Conservation (phyloP, 2,888 invertebrate genomes). For the Thymelicus lineola region DNA sequence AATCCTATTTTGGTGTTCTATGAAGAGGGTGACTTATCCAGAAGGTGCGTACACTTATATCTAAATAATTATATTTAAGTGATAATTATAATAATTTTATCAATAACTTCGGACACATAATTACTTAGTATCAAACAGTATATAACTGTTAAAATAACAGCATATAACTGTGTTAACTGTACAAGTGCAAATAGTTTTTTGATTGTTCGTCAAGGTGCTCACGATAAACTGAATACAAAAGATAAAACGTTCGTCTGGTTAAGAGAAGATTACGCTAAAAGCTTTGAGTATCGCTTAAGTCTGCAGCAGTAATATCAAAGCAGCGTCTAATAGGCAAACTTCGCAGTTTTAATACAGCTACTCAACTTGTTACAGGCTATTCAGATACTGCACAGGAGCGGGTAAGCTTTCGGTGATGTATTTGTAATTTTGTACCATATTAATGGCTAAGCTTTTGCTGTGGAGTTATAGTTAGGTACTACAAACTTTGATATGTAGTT, state of each 20-base stretch:
- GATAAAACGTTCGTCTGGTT: conserved; percentile 23
- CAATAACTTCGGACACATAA: no score
- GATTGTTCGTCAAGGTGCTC: neutral
- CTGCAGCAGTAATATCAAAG: conserved; percentile 27
- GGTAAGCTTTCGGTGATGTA: conserved; percentile 6
- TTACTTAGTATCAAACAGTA: no score
- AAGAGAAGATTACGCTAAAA: conserved; percentile 26
- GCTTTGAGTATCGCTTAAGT: conserved; percentile 28
- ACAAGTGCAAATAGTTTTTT: neutral
- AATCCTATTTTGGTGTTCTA: no score
- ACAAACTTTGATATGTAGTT: conserved; percentile 19
- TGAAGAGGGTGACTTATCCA: no score
- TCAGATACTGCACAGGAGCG: conserved; percentile 23
- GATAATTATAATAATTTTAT: no score
- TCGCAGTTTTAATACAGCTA: conserved; percentile 27
- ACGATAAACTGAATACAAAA: conserved; percentile 4
- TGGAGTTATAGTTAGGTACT: conserved; percentile 3
- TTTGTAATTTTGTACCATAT: conserved; percentile 16
- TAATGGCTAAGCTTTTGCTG: conserved; percentile 3
- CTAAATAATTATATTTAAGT: no score
- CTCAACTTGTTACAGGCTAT: conserved; percentile 16
- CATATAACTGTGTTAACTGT: no score
- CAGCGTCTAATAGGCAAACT: conserved; percentile 31
- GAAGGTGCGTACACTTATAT: no score
- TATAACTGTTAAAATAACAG: no score